These are phyloP conservation scores for Melanotaenia boesemani DNA, from an alignment of 2,797 vertebrate species.

Conservation along the genomic window DNA sequence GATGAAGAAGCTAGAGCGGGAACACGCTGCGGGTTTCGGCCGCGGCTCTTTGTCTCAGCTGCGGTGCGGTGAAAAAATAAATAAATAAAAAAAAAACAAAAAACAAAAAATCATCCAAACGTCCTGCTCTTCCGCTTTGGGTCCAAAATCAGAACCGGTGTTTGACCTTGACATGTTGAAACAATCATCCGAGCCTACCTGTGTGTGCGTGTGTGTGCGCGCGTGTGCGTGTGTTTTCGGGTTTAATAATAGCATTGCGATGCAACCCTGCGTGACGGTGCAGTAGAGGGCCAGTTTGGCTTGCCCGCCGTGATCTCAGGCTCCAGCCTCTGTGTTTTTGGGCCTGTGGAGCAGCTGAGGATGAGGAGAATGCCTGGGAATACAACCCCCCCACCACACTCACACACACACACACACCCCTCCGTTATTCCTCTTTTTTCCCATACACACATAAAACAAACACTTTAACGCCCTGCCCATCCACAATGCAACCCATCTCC, in stretches of 20 bases:
- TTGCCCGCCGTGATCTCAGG: conserved; percentile 15
- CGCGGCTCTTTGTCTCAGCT: conserved; percentile 68
- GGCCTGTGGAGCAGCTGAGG: conserved; percentile 56
- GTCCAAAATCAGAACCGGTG: conserved; percentile 32
- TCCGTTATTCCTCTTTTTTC: neutral
- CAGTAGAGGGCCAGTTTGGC: conserved; percentile 39
- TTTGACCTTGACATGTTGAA: conserved; percentile 83
- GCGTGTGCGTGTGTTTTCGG: conserved; percentile 21
- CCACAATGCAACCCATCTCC: conserved; percentile 19
- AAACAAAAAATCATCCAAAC: neutral
- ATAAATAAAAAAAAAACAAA: neutral
- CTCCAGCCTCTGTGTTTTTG: conserved; percentile 29
- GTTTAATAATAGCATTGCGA: conserved; percentile 63
- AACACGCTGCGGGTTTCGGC: conserved; percentile 45
- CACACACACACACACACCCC: neutral
- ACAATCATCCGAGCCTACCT: conserved; percentile 48
- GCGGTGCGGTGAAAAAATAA: conserved; percentile 10
- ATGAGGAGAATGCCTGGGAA: conserved; percentile 57
- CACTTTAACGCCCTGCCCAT: conserved; percentile 13
- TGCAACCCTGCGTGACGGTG: conserved; percentile 66
- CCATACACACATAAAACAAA: conserved; percentile 18
- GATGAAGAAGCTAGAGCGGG: conserved; percentile 63
- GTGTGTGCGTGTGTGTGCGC: conserved; percentile 22
- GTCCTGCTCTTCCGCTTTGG: conserved; percentile 12
- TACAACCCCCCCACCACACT: neutral